Percentiles rank a stretch among this genome's conserved stretches.
Conservation (phyloP, 2,113 vertebrate genomes). For the Phyllostomus discolor region DNA sequence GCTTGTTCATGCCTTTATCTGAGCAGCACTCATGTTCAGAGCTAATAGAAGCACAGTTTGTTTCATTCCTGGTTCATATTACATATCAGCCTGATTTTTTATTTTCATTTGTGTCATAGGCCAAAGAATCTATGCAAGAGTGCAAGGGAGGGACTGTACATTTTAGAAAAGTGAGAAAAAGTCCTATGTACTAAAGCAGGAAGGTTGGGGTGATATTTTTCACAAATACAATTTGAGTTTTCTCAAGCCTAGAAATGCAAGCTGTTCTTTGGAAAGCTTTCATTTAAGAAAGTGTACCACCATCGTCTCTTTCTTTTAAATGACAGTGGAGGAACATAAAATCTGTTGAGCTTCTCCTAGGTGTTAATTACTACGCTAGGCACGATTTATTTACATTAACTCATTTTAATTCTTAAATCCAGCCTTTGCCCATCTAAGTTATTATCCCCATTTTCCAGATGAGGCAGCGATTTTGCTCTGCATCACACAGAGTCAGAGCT, state of each 20-base stretch:
- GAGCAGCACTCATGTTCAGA: slow-evolving; percentile 57
- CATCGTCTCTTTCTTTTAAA: not conserved
- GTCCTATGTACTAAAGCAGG: not conserved
- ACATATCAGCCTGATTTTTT: slow-evolving; percentile 66
- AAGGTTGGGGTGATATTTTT: slow-evolving; percentile 9
- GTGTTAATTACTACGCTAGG: not conserved
- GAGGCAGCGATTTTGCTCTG: not conserved
- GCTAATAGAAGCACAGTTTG: slow-evolving; percentile 78
- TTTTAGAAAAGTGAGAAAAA: slow-evolving; percentile 65
- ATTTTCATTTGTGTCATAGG: slow-evolving; percentile 68
- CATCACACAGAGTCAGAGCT: not conserved
- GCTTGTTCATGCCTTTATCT: slow-evolving; percentile 73
- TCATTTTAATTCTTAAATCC: not conserved
- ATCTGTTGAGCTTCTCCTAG: not conserved
- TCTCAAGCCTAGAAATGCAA: not conserved
- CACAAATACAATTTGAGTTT: not conserved
- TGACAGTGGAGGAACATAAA: not conserved
- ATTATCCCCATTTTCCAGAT: not conserved
- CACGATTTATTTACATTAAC: not conserved
- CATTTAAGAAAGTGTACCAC: not conserved
- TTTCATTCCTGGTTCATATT: slow-evolving; percentile 76
- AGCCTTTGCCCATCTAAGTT: not conserved
- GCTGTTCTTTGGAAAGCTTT: not conserved
- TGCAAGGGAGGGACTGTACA: not conserved
- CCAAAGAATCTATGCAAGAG: slow-evolving; percentile 43